Conservation (phyloP, 2,797 vertebrate species). For the Naso thynnoides region DNA sequence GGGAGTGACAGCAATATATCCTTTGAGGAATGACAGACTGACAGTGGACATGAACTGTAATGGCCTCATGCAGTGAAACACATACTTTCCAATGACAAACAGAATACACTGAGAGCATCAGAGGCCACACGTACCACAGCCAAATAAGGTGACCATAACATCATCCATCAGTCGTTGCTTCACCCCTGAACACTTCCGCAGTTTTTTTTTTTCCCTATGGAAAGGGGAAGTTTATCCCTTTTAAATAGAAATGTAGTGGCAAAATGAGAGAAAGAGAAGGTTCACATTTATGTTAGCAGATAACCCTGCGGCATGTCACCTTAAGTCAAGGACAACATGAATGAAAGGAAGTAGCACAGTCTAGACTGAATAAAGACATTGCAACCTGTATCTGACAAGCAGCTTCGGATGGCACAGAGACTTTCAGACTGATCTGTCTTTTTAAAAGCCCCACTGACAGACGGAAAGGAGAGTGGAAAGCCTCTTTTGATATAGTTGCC, state of each 20-base stretch:
- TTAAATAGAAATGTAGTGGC: slow-evolving; percentile 31
- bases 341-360: slow-evolving; percentile 78
- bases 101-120: neutral
- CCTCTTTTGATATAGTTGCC: neutral
- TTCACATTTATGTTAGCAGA: slow-evolving; percentile 39
- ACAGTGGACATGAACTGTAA: neutral
- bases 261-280: slow-evolving; percentile 26
- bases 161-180: slow-evolving; percentile 36
- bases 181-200: slow-evolving; percentile 35
- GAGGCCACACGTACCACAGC: slow-evolving; percentile 31
- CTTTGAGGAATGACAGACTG: neutral
- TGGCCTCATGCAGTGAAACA: neutral
- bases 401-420: slow-evolving; percentile 11
- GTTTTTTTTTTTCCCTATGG: slow-evolving; percentile 34
- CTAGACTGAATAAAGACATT: slow-evolving; percentile 66
- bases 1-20: neutral
- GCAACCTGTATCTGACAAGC: slow-evolving; percentile 52
- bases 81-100: slow-evolving; percentile 13
- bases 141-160: slow-evolving; percentile 15
- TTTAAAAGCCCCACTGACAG: neutral
- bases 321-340: slow-evolving; percentile 79
- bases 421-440: slow-evolving; percentile 14
- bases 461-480: neutral
- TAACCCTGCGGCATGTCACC: slow-evolving; percentile 58
- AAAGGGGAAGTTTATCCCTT: slow-evolving; percentile 31